Evolutionary conservation across 2,113 vertebrate genomes (phyloP).

Genomic region (Poeciliopsis prolifica): DNA sequence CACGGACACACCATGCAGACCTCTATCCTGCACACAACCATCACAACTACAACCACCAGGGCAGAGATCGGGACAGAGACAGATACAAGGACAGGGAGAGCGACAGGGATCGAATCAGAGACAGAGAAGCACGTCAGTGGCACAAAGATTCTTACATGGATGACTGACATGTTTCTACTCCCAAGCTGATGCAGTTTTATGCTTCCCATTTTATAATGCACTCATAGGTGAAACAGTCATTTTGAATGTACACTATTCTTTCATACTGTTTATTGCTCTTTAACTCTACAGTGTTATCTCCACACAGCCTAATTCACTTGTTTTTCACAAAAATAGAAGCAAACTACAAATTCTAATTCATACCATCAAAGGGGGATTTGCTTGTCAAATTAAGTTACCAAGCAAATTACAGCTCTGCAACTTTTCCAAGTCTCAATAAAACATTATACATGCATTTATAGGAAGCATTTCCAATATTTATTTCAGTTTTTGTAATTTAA

Average conservation of each 20-base stretch:
- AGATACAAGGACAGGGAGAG: conserved; percentile 34
- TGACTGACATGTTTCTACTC: conserved; percentile 72
- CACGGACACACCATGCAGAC: conserved; percentile 48
- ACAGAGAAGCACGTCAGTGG: conserved; percentile 82
- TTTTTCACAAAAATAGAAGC: neutral
- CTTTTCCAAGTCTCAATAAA: too few relatives aligned
- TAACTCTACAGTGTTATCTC: neutral
- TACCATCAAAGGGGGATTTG: too few relatives aligned
- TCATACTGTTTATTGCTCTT: conserved; percentile 7
- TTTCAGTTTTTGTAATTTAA: too few relatives aligned
- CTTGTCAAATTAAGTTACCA: too few relatives aligned
- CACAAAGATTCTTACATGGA: conserved; percentile 88
- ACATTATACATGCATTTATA: too few relatives aligned
- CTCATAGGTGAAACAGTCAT: conserved; percentile 28
- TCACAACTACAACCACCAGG: conserved; percentile 73
- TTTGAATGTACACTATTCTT: conserved; percentile 10
- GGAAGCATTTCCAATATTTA: too few relatives aligned
- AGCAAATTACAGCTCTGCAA: too few relatives aligned
- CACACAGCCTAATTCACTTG: neutral
- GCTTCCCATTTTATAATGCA: conserved; percentile 59
- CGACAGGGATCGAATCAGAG: conserved; percentile 58
- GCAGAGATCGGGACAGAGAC: conserved; percentile 80
- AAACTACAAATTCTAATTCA: neutral
- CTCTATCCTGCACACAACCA: conserved; percentile 67
- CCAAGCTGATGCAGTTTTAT: conserved; percentile 39